These are phyloP conservation scores for Drosophila trapezifrons DNA, from an alignment of 1,140 invertebrate genomes.

Conservation along the genomic window DNA sequence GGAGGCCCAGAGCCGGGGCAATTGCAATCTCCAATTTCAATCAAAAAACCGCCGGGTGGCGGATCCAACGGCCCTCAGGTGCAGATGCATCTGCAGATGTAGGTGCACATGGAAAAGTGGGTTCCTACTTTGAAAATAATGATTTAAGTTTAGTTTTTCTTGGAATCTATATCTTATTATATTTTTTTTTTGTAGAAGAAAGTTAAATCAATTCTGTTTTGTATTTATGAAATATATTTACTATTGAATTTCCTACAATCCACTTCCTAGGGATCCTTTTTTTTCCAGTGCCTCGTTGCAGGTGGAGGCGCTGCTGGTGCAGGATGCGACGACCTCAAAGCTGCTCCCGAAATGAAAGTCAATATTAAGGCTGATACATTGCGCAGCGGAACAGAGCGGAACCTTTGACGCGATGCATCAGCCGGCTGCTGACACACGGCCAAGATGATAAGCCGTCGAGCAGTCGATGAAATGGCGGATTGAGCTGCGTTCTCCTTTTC, in stretches of 20 bases:
- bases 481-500: conserved; percentile 25
- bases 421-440: conserved; percentile 66
- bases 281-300: conserved; percentile 5
- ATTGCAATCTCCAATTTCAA: conserved; percentile 80
- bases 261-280: neutral
- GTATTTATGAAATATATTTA: no score
- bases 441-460: conserved; percentile 75
- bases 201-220: no score
- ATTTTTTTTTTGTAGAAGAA: no score
- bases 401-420: conserved; percentile 61
- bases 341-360: conserved; percentile 72
- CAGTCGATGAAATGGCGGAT: conserved; percentile 58
- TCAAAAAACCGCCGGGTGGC: conserved; percentile 72
- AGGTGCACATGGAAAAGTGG: neutral
- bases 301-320: neutral
- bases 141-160: no score
- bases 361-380: conserved; percentile 80
- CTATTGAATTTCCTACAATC: neutral
- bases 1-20: conserved; percentile 53
- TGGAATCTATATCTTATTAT: neutral
- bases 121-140: neutral
- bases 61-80: conserved; percentile 25
- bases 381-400: conserved; percentile 38
- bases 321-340: conserved; percentile 73
- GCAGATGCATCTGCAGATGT: conserved; percentile 25